Percentiles rank a stretch among this genome's conserved stretches.
Evolutionary conservation across 2,113 vertebrate species (phyloP).

Genomic region (Hyaena hyaena): DNA sequence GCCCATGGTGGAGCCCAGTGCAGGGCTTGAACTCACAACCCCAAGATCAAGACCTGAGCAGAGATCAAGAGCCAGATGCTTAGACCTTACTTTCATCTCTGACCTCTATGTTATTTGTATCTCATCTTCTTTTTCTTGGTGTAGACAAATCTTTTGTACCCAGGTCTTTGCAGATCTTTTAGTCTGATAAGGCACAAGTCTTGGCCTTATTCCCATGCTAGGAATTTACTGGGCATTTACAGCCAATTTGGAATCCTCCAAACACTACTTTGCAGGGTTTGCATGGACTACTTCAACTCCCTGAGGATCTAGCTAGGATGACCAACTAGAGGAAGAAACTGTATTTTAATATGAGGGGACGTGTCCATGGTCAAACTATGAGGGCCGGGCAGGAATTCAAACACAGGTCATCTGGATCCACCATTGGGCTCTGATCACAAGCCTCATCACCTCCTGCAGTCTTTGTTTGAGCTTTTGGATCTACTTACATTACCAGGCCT

Average conservation of each 20-base stretch:
- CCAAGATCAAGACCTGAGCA: too few species aligned
- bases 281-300: background rate
- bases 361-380: background rate
- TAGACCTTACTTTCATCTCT: background rate
- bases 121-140: background rate
- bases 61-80: too few species aligned
- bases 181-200: background rate
- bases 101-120: background rate
- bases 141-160: background rate
- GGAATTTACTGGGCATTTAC: conserved; percentile 10
- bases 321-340: conserved; percentile 21
- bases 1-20: too few species aligned
- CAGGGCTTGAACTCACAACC: too few species aligned
- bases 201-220: background rate
- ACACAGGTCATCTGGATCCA: background rate
- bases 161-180: background rate
- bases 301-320: background rate
- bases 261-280: conserved; percentile 13
- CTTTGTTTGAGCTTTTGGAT: conserved; percentile 25
- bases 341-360: background rate
- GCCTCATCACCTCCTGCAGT: background rate
- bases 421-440: background rate
- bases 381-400: background rate
- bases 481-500: background rate
- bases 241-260: background rate